Evolutionary conservation across 1,140 invertebrate genomes (phyloP), one percentile per base, ranked within the genome.

Genomic region (Heliconius himera): DNA sequence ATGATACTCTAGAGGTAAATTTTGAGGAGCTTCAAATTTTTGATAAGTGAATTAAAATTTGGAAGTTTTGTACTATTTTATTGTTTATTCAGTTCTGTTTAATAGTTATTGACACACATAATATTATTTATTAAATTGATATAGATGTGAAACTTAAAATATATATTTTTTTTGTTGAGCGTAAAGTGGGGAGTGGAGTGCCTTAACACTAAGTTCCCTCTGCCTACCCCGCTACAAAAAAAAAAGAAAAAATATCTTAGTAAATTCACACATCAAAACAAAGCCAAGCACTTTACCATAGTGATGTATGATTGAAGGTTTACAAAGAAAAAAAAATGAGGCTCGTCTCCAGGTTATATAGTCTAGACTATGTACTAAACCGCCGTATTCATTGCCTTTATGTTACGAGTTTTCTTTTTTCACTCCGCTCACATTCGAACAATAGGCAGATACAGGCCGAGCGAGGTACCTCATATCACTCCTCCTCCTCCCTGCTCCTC

Each of bases 391-490:
- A 73, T 80, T 73, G 74, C 75, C 74, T 80, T 71, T 74, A 80
- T 76, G 79, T 76, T 80, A 80, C 70, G 49, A 70, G 22, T 78
- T 74, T 78, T 78, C 71, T 36, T 81, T 81, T 81, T 77, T 51
- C 60, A 81, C 77, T 74, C 76, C 56, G 60, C 76, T 56, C 60
- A 78, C 76, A 81, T 81, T 78, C 70, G 72, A 78, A 81, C 80
- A 81, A 81, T 81, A 41, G 80, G 74, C 71, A 66, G 73, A 76
- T 74, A 81, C 76, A 80, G 74, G 74, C 70, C 74, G 74, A 77
- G 70, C 46, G n/a, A 38, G 75, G 74, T 81, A 81, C 56, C 80
- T 77, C 80, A 77, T 81, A 81, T 81, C 79, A 74, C 72, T 77
- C 73, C 38, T 9, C 11, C 41, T 46, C 41, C 41, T 16, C 38